Evolutionary conservation across 2,113 vertebrate genomes (phyloP), one percentile per base, ranked within the genome.

Genomic region (Rhineura floridana): DNA sequence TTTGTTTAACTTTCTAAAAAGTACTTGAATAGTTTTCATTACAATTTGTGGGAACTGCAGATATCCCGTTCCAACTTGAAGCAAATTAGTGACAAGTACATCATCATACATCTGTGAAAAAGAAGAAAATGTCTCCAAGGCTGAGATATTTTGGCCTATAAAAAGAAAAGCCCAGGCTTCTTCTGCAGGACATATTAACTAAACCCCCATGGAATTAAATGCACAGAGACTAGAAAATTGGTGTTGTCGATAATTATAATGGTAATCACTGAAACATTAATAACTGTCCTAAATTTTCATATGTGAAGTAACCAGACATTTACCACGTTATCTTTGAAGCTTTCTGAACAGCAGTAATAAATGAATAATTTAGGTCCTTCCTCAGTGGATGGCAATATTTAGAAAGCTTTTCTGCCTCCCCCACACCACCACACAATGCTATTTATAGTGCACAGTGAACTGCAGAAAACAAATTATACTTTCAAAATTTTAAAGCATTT

Each of bases 151-250:
- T 17, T 90, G 72, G 85, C 59, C 62, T 67, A 89, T 90, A 81
- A 72, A 91, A 91, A 90, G 77, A 79, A 50, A 88, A 89, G 46
- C 73, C 85, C 91, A 92, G 78, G 39, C 81, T 88, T 83, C 55
- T 84, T 23, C n/a, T 70, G 75, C 87, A 84, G 78, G 59, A 50
- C 84, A 81, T 44, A 59, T 63, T 80, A 80, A 84, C 23, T 63
- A 19, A n/a, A 6, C 77, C 15, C n/a, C n/a, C 30, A 59, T 62
- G 19, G 30, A 73, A 81, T 81, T 81, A 80, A 28, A 30, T n/a
- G 36, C 10, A 30, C 4, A 52, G 63, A 48, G 13, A 44, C 50
- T 69, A 44, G 76, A 85, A 85, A 80, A 79, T 21, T 62, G 52
- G 19, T 80, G 52, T 36, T 72, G 39, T 79, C 84, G 63, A 79